These are phyloP conservation scores for Heliangelus exortis DNA, from an alignment of 2,797 vertebrate species.

Conservation along the genomic window DNA sequence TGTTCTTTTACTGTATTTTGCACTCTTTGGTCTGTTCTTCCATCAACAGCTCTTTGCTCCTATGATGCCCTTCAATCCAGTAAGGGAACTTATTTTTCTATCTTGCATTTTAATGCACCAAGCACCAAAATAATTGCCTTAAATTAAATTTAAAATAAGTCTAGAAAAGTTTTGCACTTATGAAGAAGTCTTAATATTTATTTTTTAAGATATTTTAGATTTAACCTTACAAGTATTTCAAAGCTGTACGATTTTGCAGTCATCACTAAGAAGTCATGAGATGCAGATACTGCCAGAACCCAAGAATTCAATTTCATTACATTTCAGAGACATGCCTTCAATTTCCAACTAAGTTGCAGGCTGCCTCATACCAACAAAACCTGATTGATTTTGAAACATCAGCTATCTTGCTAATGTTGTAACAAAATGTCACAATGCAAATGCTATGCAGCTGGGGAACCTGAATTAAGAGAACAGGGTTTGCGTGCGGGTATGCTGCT, in stretches of 20 bases:
- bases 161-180: neutral
- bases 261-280: neutral
- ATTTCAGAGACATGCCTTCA: neutral
- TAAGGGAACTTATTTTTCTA: neutral
- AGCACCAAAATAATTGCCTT: neutral
- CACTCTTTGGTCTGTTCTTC: neutral
- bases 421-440: slow-evolving; percentile 81
- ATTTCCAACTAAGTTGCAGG: neutral
- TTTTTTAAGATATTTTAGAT: neutral
- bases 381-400: slow-evolving; percentile 73
- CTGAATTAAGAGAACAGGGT: slow-evolving; percentile 49
- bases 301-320: neutral
- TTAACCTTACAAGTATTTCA: neutral
- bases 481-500: slow-evolving; percentile 61
- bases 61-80: neutral
- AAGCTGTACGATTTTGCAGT: neutral
- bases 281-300: neutral
- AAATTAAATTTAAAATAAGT: neutral
- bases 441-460: slow-evolving; percentile 72
- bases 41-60: neutral
- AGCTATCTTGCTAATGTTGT: slow-evolving; percentile 64
- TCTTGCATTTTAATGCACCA: neutral
- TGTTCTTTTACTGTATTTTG: neutral
- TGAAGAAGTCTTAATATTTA: neutral
- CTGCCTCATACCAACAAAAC: neutral